Percentiles rank a stretch among this genome's conserved stretches.
phyloP scores from a whole-genome alignment of 2,113 vertebrate genomes.

The Calyptomena viridis region DNA sequence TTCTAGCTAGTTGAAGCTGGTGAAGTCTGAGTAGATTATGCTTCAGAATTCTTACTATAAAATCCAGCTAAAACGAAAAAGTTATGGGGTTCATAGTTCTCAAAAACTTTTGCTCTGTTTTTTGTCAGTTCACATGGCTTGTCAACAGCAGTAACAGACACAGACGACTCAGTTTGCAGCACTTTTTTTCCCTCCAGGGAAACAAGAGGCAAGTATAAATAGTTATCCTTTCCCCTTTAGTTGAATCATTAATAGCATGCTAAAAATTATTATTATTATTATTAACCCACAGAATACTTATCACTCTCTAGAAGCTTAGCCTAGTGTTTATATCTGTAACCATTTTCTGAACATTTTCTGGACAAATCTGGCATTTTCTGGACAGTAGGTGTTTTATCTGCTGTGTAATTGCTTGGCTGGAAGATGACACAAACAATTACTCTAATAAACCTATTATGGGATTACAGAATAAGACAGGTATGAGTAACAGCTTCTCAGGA shows the following conservation, averaged over 20 bases:
- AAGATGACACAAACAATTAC: background rate
- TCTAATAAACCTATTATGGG: background rate
- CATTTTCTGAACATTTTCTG: too few relatives aligned
- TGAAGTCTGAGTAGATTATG: background rate
- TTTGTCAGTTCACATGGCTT: background rate
- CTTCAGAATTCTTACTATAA: background rate
- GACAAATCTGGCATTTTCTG: background rate
- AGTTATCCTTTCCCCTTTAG: background rate
- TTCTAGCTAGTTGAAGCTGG: background rate
- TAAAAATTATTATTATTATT: background rate
- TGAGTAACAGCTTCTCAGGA: background rate
- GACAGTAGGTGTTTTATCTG: background rate
- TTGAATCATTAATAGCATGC: background rate
- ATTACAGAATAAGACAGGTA: background rate
- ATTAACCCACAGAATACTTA: background rate
- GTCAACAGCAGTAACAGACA: background rate
- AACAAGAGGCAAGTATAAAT: background rate
- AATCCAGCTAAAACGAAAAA: background rate
- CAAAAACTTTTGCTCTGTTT: background rate
- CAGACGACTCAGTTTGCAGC: background rate
- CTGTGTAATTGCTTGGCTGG: background rate
- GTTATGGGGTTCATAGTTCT: background rate
- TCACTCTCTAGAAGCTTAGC: background rate
- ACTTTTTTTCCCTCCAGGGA: background rate
- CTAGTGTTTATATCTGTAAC: background rate